These are phyloP conservation scores for Mythimna lalbum DNA, from an alignment of 2,888 invertebrate genomes.

Conservation along the genomic window DNA sequence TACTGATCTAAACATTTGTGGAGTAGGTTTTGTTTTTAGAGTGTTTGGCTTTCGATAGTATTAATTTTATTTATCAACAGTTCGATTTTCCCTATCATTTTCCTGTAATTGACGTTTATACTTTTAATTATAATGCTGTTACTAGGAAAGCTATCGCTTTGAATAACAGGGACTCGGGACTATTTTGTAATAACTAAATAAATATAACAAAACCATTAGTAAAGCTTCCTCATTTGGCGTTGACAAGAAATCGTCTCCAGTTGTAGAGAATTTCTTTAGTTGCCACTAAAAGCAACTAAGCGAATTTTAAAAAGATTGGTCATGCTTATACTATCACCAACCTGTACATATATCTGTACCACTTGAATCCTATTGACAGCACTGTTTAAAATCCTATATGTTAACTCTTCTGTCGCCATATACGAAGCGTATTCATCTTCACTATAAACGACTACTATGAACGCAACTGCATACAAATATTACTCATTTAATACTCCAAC, in stretches of 20 bases:
- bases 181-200: too few species aligned
- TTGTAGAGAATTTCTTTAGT: too few species aligned
- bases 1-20: too few species aligned
- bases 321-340: too few species aligned
- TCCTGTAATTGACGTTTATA: neutral
- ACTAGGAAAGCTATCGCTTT: neutral
- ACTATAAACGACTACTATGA: neutral
- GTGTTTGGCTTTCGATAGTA: neutral
- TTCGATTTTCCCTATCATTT: neutral
- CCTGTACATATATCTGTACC: neutral
- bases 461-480: constrained; percentile 1
- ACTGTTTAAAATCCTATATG: neutral
- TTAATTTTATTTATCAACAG: neutral
- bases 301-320: neutral
- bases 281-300: neutral
- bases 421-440: neutral
- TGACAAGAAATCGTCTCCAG: neutral
- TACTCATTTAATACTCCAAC: constrained; percentile 10
- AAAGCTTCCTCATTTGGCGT: neutral
- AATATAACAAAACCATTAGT: neutral
- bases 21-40: neutral
- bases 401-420: neutral
- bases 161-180: neutral
- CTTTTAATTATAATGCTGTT: neutral
- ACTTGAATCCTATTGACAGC: neutral